phyloP scores from a whole-genome alignment of 2,888 invertebrate species.

The Ormia ochracea region DNA sequence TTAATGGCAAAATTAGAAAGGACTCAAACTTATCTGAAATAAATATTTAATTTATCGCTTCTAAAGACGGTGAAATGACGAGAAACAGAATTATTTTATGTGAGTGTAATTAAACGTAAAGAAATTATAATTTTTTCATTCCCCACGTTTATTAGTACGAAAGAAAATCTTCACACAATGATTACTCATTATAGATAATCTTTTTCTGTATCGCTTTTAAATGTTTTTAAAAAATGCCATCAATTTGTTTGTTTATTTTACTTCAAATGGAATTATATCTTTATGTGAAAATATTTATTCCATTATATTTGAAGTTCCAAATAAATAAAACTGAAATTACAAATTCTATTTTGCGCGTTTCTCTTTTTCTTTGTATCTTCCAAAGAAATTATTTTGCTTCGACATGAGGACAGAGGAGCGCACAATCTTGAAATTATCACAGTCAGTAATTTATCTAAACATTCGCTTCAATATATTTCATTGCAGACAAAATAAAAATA shows the following conservation, averaged over 20 bases:
- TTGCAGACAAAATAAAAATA: conserved; percentile 46
- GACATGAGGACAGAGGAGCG: conserved; percentile 26
- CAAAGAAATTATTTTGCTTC: background rate
- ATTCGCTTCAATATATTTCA: conserved; percentile 8
- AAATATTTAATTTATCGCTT: too few relatives aligned
- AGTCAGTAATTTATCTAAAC: conserved; percentile 33
- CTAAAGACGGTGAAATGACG: too few relatives aligned
- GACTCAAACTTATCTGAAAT: too few relatives aligned
- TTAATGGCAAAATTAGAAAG: too few relatives aligned
- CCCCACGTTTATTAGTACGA: background rate
- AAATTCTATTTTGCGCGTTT: background rate
- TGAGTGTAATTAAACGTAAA: too few relatives aligned
- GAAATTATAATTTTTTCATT: background rate
- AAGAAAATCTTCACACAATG: background rate
- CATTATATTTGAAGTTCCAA: conserved; percentile 30
- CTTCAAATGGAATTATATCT: conserved; percentile 9
- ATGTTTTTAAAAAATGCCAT: conserved; percentile 1
- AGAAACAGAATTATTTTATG: too few relatives aligned
- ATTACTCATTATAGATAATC: conserved; percentile 16
- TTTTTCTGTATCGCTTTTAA: background rate
- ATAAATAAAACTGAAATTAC: conserved; percentile 24
- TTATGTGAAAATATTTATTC: conserved; percentile 25
- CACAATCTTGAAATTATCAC: conserved; percentile 13
- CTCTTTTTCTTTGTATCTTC: too few relatives aligned
- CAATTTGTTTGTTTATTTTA: conserved; percentile 5